A percentile compares a stretch with the other conserved stretches of the same genome.
Conservation (phyloP, 2,113 vertebrate genomes). For the Ahaetulla prasina region DNA sequence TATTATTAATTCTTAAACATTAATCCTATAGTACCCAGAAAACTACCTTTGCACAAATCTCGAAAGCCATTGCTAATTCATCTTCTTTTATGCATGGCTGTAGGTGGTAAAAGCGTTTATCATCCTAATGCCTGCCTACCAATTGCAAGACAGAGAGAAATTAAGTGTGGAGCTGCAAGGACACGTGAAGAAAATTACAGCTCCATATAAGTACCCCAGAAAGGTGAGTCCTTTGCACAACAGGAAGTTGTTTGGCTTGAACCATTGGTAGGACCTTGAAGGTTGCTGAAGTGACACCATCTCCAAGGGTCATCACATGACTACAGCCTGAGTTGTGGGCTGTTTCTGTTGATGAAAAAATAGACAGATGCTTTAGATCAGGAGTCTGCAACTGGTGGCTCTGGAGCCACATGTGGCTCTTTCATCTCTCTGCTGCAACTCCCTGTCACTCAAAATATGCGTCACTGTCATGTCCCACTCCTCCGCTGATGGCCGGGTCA, state of each 20-base stretch:
- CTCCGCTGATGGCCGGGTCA: too few species aligned
- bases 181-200: conserved; percentile 59
- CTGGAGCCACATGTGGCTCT: too few species aligned
- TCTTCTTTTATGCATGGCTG: neutral
- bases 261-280: neutral
- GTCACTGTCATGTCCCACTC: too few species aligned
- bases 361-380: too few species aligned
- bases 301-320: neutral
- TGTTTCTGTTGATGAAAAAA: neutral
- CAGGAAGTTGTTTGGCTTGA: neutral
- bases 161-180: conserved; percentile 57
- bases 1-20: too few species aligned
- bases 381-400: too few species aligned
- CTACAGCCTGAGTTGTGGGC: neutral
- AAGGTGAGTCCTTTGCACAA: conserved; percentile 48
- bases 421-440: too few species aligned
- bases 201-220: conserved; percentile 63
- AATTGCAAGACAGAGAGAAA: conserved; percentile 40
- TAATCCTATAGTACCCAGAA: neutral
- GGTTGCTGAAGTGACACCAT: neutral
- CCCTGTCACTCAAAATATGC: too few species aligned
- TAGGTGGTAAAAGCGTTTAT: conserved; percentile 70
- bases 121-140: conserved; percentile 55
- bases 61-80: neutral
- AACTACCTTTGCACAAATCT: neutral